Conservation (phyloP, 2,888 invertebrate genomes). For the Tenthredo scrophulariae region DNA sequence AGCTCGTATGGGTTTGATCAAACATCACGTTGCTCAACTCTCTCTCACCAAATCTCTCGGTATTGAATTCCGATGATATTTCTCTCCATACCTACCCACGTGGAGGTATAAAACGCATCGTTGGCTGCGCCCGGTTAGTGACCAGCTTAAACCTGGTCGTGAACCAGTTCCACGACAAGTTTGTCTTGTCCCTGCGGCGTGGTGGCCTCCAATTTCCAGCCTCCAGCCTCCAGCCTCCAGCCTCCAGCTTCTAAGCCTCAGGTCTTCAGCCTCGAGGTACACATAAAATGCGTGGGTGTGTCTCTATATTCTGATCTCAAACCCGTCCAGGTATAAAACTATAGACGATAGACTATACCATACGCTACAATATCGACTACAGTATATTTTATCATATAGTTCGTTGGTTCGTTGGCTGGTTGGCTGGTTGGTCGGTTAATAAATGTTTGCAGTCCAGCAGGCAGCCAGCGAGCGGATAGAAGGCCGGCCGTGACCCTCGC, state of each 20-base stretch:
- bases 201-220: neutral
- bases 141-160: slow-evolving; percentile 11
- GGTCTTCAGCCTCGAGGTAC: neutral
- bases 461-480: slow-evolving; percentile 26
- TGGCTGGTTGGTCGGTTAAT: neutral
- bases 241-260: neutral
- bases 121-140: slow-evolving; percentile 40
- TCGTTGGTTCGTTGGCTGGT: neutral
- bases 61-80: neutral
- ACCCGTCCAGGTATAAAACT: neutral
- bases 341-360: neutral
- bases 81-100: neutral
- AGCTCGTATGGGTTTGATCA: neutral
- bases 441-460: slow-evolving; percentile 28
- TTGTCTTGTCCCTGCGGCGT: neutral
- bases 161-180: slow-evolving; percentile 36
- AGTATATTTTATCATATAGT: neutral
- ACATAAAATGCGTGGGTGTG: slow-evolving; percentile 27
- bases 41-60: neutral
- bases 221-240: neutral
- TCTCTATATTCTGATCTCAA: neutral
- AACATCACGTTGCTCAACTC: neutral
- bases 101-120: slow-evolving; percentile 16
- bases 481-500: slow-evolving; percentile 46
- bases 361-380: neutral